Base-by-base conservation (phyloP, 2,797 vertebrate genomes). In the Paedocypris micromegethes region DNA sequence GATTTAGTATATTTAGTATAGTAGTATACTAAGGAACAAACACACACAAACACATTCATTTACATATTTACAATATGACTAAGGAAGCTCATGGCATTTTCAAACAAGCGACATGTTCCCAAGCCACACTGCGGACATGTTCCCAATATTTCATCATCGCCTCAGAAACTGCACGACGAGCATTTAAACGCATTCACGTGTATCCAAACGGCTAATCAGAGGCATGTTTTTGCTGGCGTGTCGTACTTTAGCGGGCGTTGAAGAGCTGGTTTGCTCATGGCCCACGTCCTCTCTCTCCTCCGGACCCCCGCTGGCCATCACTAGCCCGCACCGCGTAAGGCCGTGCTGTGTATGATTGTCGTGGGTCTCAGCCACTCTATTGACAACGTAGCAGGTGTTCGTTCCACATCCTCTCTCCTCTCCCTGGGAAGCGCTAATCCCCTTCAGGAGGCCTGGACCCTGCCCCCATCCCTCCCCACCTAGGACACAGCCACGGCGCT, bases 301-400 rank as follows among this genome's bases (percentile, higher is more conserved):
- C 53, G 38, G 48, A 3, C 66, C 66, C 51, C 7, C 56, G 23
- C 61, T 8, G 46, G 46, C 65, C 52, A 1, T 7, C 64, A 70
- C 58, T 62, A 43, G 58, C 52, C 41, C 56, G 52, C 78, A 82
- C 78, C 77, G 80, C 78, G 75, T 78, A 78, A 58, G 75, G 68
- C 67, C 79, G 76, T 80, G 80, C 83, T 80, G 81, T 76, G 78
- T 78, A 76, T 78, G 83, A 83, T 83, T 86, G 82, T 75, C 75
- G 64, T 83, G 78, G 72, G 81, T 83, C 81, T 76, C 66, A 73
- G 76, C 58, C 78, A 75, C 75, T 83, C 83, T 80, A 86, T 86
- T 86, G 84, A 87, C 81, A 83, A 82, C 82, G 76, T 84, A 81
- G 84, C 84, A 87, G 85, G 85, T 87, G 85, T 83, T 85, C 82